Percentiles rank a stretch among this genome's conserved stretches.
These are phyloP conservation scores for Tupaia tana DNA, from an alignment of 2,113 vertebrate genomes.

Conservation along the genomic window DNA sequence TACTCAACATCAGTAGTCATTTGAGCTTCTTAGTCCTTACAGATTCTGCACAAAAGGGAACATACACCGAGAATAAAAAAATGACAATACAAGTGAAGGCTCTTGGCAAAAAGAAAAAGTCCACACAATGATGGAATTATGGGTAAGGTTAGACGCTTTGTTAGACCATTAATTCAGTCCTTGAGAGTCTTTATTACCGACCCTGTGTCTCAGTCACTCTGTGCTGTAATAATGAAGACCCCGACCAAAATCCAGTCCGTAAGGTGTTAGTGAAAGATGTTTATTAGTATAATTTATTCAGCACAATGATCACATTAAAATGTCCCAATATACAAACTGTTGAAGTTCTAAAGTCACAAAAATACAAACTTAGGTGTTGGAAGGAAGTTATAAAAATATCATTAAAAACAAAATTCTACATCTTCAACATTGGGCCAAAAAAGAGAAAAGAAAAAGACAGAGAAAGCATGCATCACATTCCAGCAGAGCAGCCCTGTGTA, in stretches of 20 bases:
- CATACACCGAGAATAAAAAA: constrained; percentile 40
- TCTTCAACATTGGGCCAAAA: neutral
- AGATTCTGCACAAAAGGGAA: neutral
- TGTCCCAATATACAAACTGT: constrained; percentile 78
- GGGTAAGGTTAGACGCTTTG: neutral
- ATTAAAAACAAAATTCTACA: constrained; percentile 14
- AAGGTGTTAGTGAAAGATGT: constrained; percentile 78
- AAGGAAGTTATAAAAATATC: constrained; percentile 47
- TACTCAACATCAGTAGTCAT: neutral
- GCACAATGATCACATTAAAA: constrained; percentile 81
- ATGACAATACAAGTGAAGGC: neutral
- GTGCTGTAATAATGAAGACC: constrained; percentile 54
- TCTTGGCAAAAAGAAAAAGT: constrained; percentile 6
- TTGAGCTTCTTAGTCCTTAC: neutral
- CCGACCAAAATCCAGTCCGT: constrained; percentile 78
- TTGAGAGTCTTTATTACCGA: constrained; percentile 48
- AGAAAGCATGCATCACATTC: neutral
- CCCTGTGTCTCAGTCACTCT: constrained; percentile 22
- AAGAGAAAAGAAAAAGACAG: accelerated
- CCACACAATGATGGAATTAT: neutral
- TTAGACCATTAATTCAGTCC: constrained; percentile 4
- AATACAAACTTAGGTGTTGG: constrained; percentile 55
- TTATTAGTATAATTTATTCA: constrained; percentile 87
- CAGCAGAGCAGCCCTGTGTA: neutral
- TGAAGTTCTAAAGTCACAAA: constrained; percentile 47